Base-by-base conservation (phyloP, 2,797 vertebrate genomes). In the Crax fasciolata region DNA sequence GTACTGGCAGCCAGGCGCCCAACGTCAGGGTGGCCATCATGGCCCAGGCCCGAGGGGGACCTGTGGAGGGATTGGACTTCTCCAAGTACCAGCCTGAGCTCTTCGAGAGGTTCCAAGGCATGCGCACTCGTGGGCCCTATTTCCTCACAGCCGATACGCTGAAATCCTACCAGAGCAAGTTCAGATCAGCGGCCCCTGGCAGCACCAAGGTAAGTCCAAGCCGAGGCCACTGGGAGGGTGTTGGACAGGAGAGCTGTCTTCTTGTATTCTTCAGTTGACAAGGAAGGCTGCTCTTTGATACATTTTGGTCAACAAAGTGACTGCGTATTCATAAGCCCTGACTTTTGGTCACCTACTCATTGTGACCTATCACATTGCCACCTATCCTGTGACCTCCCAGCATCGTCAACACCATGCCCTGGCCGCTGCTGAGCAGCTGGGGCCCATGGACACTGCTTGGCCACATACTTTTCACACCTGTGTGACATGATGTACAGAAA, bases 1-100 rank as follows among this genome's bases (percentile, higher is more conserved):
- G 99, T 93, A 98, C 98, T 0, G 98, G 98, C 14, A 97, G 96
- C 59, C 98, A 98, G 96, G 79, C 82, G 3, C 99, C 99, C 19
- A 97, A 82, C 0, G 97, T 99, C 48, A 98, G 98, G 66, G 98
- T 99, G 66, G 98, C 99, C 3, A 97, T 99, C 68, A 94, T 98
- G 94, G 99, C 98, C 54, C 96, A 98, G 94, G 97, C 98, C 3
- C 98, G 92, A 39, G 97, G 98, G 0, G 98, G 98, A 20, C 93
- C 98, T 0, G 97, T 99, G 11, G 98, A 98, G 71, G 98, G 98
- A 15, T 95, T 99, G 57, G 99, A 99, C 87, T 99, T 99, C 84
- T 98, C 98, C 0, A 96, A 98, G 57, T 99, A 98, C 92, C 97
- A 97, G 81, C 93, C 98, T 0, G 98, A 98, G 78, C 98, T 99